phyloP scores from a whole-genome alignment of 2,113 vertebrate species.

The Neomonachus schauinslandi region DNA sequence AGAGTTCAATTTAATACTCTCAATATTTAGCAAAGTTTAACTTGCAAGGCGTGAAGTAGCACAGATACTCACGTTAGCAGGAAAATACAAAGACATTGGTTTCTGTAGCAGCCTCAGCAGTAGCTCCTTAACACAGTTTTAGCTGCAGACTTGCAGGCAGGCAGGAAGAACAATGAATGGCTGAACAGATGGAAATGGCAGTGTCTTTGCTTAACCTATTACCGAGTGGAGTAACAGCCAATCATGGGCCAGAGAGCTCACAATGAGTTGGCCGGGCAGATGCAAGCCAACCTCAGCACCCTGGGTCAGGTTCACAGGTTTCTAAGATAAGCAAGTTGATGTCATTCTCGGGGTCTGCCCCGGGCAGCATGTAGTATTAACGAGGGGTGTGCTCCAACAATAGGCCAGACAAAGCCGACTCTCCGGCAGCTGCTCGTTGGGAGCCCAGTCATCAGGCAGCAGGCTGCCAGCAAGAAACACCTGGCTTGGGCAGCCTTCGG shows the following conservation, averaged over 20 bases:
- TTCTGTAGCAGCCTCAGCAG: constrained; percentile 88
- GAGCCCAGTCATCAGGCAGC: constrained; percentile 92
- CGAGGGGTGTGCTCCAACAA: constrained; percentile 94
- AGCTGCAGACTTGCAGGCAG: constrained; percentile 89
- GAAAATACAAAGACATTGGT: constrained; percentile 89
- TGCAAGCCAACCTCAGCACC: constrained; percentile 90
- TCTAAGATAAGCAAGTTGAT: constrained; percentile 94
- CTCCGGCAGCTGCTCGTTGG: constrained; percentile 97
- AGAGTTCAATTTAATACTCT: not conserved
- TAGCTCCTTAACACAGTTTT: constrained; percentile 89
- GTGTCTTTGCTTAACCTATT: constrained; percentile 94
- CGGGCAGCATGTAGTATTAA: constrained; percentile 94
- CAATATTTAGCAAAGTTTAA: constrained; percentile 73
- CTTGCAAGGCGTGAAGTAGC: constrained; percentile 70
- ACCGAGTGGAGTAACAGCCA: constrained; percentile 89
- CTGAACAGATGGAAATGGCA: constrained; percentile 97
- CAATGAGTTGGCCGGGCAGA: constrained; percentile 92
- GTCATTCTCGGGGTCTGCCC: constrained; percentile 93
- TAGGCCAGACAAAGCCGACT: constrained; percentile 93
- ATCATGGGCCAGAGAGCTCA: constrained; percentile 87
- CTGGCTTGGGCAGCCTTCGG: constrained; percentile 93
- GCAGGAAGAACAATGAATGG: constrained; percentile 94
- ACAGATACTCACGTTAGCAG: constrained; percentile 87
- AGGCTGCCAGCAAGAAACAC: constrained; percentile 95
- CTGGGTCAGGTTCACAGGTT: constrained; percentile 90